Evolutionary conservation across 2,888 invertebrate genomes (phyloP).

Genomic region (Chrysotoxum bicinctum): DNA sequence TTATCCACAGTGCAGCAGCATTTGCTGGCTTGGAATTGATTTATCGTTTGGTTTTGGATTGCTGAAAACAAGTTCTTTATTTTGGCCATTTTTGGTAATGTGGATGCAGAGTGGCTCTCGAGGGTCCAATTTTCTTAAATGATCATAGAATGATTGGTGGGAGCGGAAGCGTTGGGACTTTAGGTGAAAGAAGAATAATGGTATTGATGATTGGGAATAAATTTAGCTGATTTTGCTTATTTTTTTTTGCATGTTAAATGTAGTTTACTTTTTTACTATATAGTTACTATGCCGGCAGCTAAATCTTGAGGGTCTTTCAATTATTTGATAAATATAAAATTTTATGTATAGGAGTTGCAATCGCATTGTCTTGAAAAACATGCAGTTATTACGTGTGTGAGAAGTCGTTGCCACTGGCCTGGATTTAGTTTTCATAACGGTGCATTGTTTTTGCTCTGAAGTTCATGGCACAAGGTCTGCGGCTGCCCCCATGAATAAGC

Average conservation of each 20-base stretch:
- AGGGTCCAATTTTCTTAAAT: constrained; percentile 59
- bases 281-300: not conserved
- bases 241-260: not conserved
- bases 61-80: constrained; percentile 53
- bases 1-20: constrained; percentile 29
- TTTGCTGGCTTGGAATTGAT: constrained; percentile 53
- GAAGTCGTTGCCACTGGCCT: constrained; percentile 49
- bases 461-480: constrained; percentile 55
- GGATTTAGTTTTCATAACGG: constrained; percentile 50
- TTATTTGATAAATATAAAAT: constrained; percentile 19
- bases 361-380: constrained; percentile 31
- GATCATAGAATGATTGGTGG: constrained; percentile 50
- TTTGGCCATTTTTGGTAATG: constrained; percentile 49
- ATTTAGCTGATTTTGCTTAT: not conserved
- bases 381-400: constrained; percentile 49
- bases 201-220: not conserved
- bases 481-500: not conserved
- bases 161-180: constrained; percentile 34
- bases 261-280: constrained; percentile 1
- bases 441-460: constrained; percentile 19
- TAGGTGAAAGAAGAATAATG: constrained; percentile 9
- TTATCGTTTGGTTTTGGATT: constrained; percentile 41
- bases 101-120: constrained; percentile 29
- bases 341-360: not conserved
- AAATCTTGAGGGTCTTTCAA: constrained; percentile 23